These are phyloP conservation scores for Phyllotis vaccarum DNA, from an alignment of 2,797 vertebrate genomes.

Conservation along the genomic window DNA sequence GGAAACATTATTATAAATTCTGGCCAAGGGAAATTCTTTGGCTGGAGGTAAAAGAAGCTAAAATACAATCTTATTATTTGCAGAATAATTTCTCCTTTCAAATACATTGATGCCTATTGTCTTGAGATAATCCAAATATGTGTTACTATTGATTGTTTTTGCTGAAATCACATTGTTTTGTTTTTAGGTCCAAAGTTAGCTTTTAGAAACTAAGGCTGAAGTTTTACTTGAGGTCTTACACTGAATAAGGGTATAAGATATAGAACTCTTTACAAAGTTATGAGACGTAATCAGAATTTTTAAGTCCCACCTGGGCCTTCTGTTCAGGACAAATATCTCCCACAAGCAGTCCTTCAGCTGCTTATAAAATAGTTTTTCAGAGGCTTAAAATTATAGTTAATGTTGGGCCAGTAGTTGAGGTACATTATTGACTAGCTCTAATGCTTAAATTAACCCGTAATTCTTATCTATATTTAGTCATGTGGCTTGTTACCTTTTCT, in stretches of 20 bases:
- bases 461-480: no score
- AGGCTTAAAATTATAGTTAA: no score
- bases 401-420: no score
- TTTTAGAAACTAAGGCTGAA: background rate
- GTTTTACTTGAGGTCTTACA: background rate
- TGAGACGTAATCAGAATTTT: no score
- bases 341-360: no score
- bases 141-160: constrained; percentile 1
- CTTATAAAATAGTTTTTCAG: no score
- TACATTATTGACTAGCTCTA: no score
- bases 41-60: constrained; percentile 6
- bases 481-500: no score
- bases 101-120: background rate
- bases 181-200: constrained; percentile 6
- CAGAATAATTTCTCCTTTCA: constrained; percentile 9
- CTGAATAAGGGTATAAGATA: background rate
- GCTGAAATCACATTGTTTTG: background rate
- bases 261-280: background rate
- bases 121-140: constrained; percentile 28
- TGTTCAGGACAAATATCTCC: no score
- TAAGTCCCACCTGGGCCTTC: no score
- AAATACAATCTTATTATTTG: constrained; percentile 30
- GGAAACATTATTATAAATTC: constrained; percentile 46
- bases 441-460: no score
- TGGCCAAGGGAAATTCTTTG: constrained; percentile 33